These are phyloP conservation scores for Megaleporinus macrocephalus DNA, from an alignment of 2,113 vertebrate species.

Conservation along the genomic window DNA sequence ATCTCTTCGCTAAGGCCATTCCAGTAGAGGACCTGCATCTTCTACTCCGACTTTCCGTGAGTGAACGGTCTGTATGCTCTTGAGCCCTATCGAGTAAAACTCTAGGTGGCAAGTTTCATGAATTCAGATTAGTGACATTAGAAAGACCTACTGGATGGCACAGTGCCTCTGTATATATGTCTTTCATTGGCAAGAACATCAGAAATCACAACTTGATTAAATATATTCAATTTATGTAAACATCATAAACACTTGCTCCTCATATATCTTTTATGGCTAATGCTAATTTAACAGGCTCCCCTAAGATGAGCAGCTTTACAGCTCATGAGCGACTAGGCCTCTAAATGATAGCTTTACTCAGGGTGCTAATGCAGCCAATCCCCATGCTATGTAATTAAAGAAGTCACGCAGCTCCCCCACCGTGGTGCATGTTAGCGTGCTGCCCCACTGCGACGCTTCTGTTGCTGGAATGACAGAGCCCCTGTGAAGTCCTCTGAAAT, in stretches of 20 bases:
- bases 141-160: neutral
- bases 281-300: constrained; percentile 25
- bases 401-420: constrained; percentile 19
- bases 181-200: too few species aligned
- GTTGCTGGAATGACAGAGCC: constrained; percentile 42
- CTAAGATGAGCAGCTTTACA: constrained; percentile 25
- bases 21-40: neutral
- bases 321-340: constrained; percentile 24
- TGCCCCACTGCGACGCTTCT: constrained; percentile 22
- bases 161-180: neutral
- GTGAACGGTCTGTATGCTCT: neutral
- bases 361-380: constrained; percentile 29
- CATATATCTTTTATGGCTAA: constrained; percentile 10
- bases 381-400: constrained; percentile 40
- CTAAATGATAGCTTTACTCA: constrained; percentile 29
- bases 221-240: constrained; percentile 44
- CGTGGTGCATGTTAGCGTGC: constrained; percentile 24
- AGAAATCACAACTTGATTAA: constrained; percentile 3
- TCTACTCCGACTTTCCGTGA: neutral
- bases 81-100: neutral
- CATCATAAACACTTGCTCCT: constrained; percentile 36
- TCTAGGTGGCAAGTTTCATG: neutral
- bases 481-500: constrained; percentile 52
- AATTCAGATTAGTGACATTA: constrained; percentile 4
- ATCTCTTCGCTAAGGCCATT: neutral